Evolutionary conservation across 2,113 vertebrate genomes (phyloP).

Genomic region (Grus americana): DNA sequence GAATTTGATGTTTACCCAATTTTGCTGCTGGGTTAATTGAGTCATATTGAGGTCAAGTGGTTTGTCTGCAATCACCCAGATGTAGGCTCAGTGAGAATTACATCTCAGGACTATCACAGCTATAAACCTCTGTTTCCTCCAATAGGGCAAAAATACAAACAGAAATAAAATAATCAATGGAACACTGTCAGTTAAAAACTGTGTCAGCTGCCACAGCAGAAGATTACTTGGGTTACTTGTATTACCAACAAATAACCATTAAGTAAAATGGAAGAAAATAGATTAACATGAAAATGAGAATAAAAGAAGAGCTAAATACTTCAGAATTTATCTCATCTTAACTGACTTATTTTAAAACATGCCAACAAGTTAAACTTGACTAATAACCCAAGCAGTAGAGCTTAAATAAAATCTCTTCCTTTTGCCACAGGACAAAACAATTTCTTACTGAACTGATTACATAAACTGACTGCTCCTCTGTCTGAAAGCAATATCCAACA

Average conservation of each 20-base stretch:
- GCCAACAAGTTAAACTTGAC: background rate
- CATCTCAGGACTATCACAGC: background rate
- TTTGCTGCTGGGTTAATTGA: conserved; percentile 64
- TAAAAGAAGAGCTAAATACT: background rate
- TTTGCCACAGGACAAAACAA: background rate
- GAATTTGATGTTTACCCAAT: conserved; percentile 56
- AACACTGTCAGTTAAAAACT: background rate
- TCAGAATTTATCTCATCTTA: background rate
- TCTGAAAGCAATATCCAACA: background rate
- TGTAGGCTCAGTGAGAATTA: conserved; percentile 31
- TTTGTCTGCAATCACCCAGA: conserved; percentile 44
- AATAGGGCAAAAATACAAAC: background rate
- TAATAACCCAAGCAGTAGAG: background rate
- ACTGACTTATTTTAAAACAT: background rate
- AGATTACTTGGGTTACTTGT: background rate
- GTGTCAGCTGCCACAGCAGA: background rate
- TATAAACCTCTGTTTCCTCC: background rate
- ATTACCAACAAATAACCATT: background rate
- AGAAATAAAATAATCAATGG: conserved; percentile 12
- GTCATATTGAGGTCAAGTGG: conserved; percentile 63
- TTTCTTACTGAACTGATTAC: background rate
- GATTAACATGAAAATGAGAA: background rate
- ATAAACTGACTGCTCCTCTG: background rate
- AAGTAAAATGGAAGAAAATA: background rate
- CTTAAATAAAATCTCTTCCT: background rate